These are phyloP conservation scores for Leucophenga montana DNA, from an alignment of 2,888 invertebrate genomes.

Conservation along the genomic window DNA sequence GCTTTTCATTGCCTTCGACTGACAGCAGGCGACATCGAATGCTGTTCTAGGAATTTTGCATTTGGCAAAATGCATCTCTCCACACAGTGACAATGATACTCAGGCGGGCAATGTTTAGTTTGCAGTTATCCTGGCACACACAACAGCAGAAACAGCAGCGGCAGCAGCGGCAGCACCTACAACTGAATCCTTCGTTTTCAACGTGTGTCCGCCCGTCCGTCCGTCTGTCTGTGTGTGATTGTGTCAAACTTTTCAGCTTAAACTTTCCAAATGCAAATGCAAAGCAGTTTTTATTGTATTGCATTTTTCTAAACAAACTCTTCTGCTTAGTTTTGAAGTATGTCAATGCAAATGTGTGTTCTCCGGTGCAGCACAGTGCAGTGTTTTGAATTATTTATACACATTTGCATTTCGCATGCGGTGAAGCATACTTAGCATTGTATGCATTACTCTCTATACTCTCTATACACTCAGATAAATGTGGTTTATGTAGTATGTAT, in stretches of 20 bases:
- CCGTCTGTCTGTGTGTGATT: not conserved
- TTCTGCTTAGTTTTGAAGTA: conserved; percentile 45
- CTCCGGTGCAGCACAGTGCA: conserved; percentile 47
- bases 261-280: conserved; percentile 26
- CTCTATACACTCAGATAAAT: no score
- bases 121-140: not conserved
- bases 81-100: conserved; percentile 24
- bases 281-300: conserved; percentile 25
- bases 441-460: not conserved
- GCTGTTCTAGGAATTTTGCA: conserved; percentile 25
- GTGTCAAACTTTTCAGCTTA: conserved; percentile 20
- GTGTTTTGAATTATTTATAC: conserved; percentile 63
- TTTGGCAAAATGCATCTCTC: conserved; percentile 22
- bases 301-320: conserved; percentile 4
- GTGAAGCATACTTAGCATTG: conserved; percentile 3
- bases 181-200: not conserved
- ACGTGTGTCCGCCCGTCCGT: not conserved
- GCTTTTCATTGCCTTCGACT: conserved; percentile 22
- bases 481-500: not conserved
- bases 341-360: conserved; percentile 63
- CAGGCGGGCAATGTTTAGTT: not conserved
- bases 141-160: no score
- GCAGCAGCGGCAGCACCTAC: no score
- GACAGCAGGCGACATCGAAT: conserved; percentile 29
- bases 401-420: conserved; percentile 62